Evolutionary conservation across 1,140 invertebrate species (phyloP), one percentile per base, ranked within the genome.

Genomic region (Venturia canescens): DNA sequence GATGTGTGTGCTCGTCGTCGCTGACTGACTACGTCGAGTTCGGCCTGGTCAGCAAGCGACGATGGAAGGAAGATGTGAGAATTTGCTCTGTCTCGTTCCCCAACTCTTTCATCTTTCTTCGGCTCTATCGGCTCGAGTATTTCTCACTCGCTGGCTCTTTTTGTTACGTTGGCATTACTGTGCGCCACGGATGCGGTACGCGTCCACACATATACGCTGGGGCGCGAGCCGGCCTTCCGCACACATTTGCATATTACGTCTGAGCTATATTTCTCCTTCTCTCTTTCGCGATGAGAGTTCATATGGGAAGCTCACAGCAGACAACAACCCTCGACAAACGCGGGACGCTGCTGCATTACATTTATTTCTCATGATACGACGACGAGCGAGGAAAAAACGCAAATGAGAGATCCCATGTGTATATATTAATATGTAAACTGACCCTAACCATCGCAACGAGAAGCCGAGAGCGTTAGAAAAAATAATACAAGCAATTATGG

Each of bases 211-310:
- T 13, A 74, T 50, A 50, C 38, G 29, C 79, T 80, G 82, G 83
- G 82, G 83, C 80, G 82, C 80, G 83, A 81, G 83, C 83, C 83
- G 84, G 83, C 80, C 85, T 67, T 78, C 57, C 84, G 31, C 81
- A 44, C 29, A 79, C 67, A 89, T 88, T 89, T 89, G 86, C 88
- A 89, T 89, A 89, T 87, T 87, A 86, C 83, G 88, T 85, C 85
- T 85, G 80, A 83, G 83, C 82, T 74, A 66, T 82, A 81, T 77
- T 57, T 57, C 80, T 77, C 66, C 27, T 31, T 69, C 27, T 63
- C 79, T 57, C 26, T 76, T 80, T 77, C 53, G 26, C 23, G 78
- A 69, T 69, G 66, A 69, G 66, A 29, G 9, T 27, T 69, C 31
- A 13, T 21, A 63, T 69, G n/a, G 60, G 60, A 29, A 66, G 23